Evolutionary conservation across 1,140 invertebrate genomes (phyloP), one percentile per base, ranked within the genome.

Genomic region (Brachionus sp.): DNA sequence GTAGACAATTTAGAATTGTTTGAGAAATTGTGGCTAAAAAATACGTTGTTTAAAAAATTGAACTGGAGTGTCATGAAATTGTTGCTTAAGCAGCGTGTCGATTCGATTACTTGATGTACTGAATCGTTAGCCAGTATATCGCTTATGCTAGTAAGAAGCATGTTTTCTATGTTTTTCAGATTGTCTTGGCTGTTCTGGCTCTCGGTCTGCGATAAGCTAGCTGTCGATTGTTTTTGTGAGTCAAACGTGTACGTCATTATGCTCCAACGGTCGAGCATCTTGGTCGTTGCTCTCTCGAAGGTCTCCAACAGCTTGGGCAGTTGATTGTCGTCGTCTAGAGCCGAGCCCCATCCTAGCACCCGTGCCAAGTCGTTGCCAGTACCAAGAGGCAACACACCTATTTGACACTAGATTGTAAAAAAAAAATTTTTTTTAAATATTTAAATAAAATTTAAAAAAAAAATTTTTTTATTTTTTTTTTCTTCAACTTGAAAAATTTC

Each of bases 351-450:
- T 39, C 95, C 96, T 1, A 98, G 91, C 35, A 95, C 93, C 66
- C 96, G 90, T 0, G 96, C 95, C 46, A 99, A 91, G 90, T 99
- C 97, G 89, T 99, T 99, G 57, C 97, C 97, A 0, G 97, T 99
- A 16, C 97, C 97, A 0, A 98, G 90, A 0, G 97, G 97, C 29
- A 99, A 90, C 0, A 98, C 95, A 7, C 95, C 96, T 0, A 98
- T 95, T 68, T 78, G 75, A 53, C 75, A 78, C 37, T 57, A 29
- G 29, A 29, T n/a, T n/a, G n/a, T n/a, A 29, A 29, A 29, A 29
- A 29, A 29, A 1, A 29, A 29, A 2, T 29, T 29, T 29, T 2
- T 29, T 29, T 29, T 29, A 2, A 29, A 29, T 29, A 29, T 29
- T 29, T 29, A 3, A 29, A 29, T 29, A 29, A 29, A n/a, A n/a